phyloP scores from a whole-genome alignment of 2,797 vertebrate species.

The Heliangelus exortis region DNA sequence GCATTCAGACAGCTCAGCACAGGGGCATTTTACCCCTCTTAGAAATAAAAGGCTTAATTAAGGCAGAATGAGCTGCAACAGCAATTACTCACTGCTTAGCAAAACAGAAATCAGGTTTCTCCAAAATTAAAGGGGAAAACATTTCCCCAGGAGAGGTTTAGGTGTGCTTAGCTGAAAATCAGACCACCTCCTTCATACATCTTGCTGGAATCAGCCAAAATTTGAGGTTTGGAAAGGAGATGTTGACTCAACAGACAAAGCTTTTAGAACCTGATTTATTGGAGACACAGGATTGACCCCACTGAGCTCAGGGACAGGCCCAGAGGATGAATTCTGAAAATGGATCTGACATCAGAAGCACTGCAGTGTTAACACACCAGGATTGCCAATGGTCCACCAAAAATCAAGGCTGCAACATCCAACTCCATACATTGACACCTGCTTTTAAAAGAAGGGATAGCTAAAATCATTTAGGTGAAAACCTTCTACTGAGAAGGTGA shows the following conservation, averaged over 20 bases:
- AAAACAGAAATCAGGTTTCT: background rate
- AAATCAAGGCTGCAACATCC: background rate
- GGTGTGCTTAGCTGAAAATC: background rate
- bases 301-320: background rate
- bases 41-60: rapidly evolving
- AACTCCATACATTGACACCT: background rate
- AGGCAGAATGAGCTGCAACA: background rate
- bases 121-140: background rate
- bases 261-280: background rate
- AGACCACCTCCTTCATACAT: background rate
- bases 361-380: background rate
- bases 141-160: background rate
- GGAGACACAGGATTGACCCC: background rate
- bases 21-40: background rate
- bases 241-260: background rate
- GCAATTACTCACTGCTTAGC: background rate
- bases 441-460: background rate
- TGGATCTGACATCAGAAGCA: background rate
- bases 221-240: background rate
- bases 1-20: background rate
- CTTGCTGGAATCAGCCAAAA: background rate
- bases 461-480: background rate
- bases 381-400: background rate
- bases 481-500: background rate
- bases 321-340: background rate